These are phyloP conservation scores for Chloroceryle amazona DNA, from an alignment of 2,797 vertebrate genomes.

Conservation along the genomic window DNA sequence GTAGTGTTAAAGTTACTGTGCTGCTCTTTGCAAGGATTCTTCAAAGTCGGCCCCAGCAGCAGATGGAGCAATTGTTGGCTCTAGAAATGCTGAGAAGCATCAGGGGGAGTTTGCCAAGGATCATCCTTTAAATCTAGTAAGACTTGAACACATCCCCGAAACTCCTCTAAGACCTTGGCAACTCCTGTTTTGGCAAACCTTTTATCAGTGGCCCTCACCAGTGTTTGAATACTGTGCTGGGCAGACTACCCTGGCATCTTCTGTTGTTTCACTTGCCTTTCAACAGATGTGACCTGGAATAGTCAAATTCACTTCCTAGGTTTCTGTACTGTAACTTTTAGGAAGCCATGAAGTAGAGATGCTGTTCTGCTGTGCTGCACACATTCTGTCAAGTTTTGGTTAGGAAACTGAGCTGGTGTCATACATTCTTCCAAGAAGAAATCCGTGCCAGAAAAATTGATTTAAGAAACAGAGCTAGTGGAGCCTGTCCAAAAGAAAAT, in stretches of 20 bases:
- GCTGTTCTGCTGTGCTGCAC: slow-evolving; percentile 61
- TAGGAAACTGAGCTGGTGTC: slow-evolving; percentile 61
- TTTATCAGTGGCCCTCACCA: slow-evolving; percentile 67
- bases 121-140: slow-evolving; percentile 76
- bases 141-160: slow-evolving; percentile 67
- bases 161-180: slow-evolving; percentile 75
- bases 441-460: slow-evolving; percentile 67
- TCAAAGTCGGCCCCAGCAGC: slow-evolving; percentile 72
- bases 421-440: slow-evolving; percentile 66
- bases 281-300: slow-evolving; percentile 7
- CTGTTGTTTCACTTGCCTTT: neutral
- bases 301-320: slow-evolving; percentile 8
- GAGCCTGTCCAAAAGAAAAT: slow-evolving; percentile 70
- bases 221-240: slow-evolving; percentile 49
- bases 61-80: slow-evolving; percentile 75
- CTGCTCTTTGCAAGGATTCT: slow-evolving; percentile 73
- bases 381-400: slow-evolving; percentile 70
- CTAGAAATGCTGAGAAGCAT: slow-evolving; percentile 65
- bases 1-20: slow-evolving; percentile 50
- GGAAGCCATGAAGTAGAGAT: slow-evolving; percentile 15
- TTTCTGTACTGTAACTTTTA: slow-evolving; percentile 20
- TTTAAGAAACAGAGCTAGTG: slow-evolving; percentile 73
- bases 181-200: slow-evolving; percentile 50
- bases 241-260: slow-evolving; percentile 14
- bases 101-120: slow-evolving; percentile 70